These are phyloP conservation scores for Melospiza melodia DNA, from an alignment of 2,113 vertebrate genomes.

Conservation along the genomic window DNA sequence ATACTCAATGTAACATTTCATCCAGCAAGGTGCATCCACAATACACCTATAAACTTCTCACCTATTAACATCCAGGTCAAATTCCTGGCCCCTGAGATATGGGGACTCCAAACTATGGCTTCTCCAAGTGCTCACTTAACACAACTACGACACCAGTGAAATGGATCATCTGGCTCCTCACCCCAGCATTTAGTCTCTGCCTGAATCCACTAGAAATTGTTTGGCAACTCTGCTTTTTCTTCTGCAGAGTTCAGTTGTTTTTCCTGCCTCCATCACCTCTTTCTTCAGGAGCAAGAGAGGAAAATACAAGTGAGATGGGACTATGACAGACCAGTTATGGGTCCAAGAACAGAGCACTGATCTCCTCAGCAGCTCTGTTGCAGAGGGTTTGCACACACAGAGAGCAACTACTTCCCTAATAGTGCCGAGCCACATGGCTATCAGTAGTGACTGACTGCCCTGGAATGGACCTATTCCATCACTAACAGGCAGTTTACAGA, in stretches of 20 bases:
- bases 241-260: not conserved
- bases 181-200: not conserved
- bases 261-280: not conserved
- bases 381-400: not conserved
- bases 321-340: not conserved
- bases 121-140: not conserved
- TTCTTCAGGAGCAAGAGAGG: not conserved
- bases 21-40: slow-evolving; percentile 1
- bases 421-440: not conserved
- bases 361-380: not conserved
- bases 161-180: not conserved
- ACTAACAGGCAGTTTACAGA: slow-evolving; percentile 2
- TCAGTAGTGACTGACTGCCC: slow-evolving; percentile 24
- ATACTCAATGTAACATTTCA: not conserved
- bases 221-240: not conserved
- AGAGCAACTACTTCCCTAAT: slow-evolving; percentile 9
- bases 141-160: not conserved
- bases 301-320: not conserved
- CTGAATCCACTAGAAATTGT: not conserved
- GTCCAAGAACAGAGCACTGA: not conserved
- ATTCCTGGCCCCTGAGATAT: not conserved
- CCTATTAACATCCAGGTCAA: not conserved
- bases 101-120: fast-evolving
- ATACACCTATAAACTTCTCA: not conserved
- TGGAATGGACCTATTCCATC: slow-evolving; percentile 18